Evolutionary conservation across 2,888 invertebrate genomes (phyloP), one percentile per base, ranked within the genome.

Genomic region (Beris chalybata): DNA sequence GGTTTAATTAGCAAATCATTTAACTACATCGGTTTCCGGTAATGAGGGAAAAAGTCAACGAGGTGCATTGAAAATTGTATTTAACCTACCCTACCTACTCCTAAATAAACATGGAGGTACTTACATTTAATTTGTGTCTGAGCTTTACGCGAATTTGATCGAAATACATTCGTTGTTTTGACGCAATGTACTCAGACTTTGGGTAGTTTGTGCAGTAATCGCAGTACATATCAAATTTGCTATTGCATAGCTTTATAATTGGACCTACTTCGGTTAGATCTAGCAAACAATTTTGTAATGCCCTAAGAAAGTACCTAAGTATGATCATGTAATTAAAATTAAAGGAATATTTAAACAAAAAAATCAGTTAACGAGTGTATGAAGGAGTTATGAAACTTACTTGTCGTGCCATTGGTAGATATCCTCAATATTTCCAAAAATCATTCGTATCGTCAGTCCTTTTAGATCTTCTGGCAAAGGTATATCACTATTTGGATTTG

Each of bases 171-270:
- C 89, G 84, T 80, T 95, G 89, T 78, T 97, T 97, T 13, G 95
- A 93, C 45, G 99, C 96, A 74, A 99, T 95, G 83, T 91, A 96
- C 80, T 99, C 99, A 30, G 97, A 97, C 74, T 97, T 93, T 13
- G 97, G 97, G 80, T 99, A 99, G 82, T 99, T 99, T 81, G 98
- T 94, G 84, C 98, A 99, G 83, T 98, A 99, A 58, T 93, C 92
- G 73, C 97, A 95, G 83, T 98, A 98, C 89, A 97, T 94, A 80
- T 93, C 91, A 74, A 99, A 86, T 91, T 74, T 94, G 38, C 38
- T 38, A 80, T 97, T 95, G 83, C 94, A 92, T 64, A 90, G 87
- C 72, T 88, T 90, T 79, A 95, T 94, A 70, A 93, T 83, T 52
- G 89, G 86, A 0, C 94, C 98, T 72, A 98, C 84, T 75, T 92